A percentile compares a stretch with the other conserved stretches of the same genome.
Evolutionary conservation across 2,888 invertebrate genomes (phyloP).

Genomic region (Conops quadrifasciatus): DNA sequence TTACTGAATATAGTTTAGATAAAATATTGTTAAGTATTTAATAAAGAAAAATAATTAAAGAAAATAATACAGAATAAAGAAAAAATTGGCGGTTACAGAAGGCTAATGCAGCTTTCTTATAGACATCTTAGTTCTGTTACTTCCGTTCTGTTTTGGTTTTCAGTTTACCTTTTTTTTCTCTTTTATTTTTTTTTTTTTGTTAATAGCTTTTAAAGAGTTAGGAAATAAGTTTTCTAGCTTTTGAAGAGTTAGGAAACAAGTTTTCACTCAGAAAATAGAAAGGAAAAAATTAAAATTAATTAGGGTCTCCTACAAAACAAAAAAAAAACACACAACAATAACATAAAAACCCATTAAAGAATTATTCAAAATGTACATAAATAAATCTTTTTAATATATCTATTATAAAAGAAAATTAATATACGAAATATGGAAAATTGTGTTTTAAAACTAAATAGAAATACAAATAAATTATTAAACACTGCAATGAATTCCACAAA

Average conservation of each 20-base stretch:
- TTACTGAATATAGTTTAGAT: too few relatives aligned
- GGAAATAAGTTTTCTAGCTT: not conserved
- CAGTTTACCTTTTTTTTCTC: too few relatives aligned
- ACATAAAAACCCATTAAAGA: constrained; percentile 20
- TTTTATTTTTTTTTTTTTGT: not conserved
- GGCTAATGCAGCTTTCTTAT: not conserved
- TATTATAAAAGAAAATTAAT: not conserved
- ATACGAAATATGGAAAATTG: constrained; percentile 14
- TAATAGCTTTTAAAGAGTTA: not conserved
- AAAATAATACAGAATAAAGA: not conserved
- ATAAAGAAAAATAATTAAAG: not conserved
- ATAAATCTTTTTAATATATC: not conserved
- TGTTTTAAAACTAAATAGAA: constrained; percentile 20
- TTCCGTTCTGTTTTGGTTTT: too few relatives aligned
- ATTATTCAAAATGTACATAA: constrained; percentile 18
- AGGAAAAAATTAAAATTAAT: too few relatives aligned
- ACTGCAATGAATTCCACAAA: constrained; percentile 16
- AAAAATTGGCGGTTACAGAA: too few relatives aligned
- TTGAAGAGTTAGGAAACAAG: not conserved
- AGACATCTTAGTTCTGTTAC: not conserved
- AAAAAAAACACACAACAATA: constrained; percentile 12
- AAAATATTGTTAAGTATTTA: constrained; percentile 27
- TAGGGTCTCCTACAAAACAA: too few relatives aligned
- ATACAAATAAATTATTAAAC: not conserved
- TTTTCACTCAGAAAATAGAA: too few relatives aligned